Evolutionary conservation across 2,113 vertebrate species (phyloP).

Genomic region (Sinocyclocheilus grahami): DNA sequence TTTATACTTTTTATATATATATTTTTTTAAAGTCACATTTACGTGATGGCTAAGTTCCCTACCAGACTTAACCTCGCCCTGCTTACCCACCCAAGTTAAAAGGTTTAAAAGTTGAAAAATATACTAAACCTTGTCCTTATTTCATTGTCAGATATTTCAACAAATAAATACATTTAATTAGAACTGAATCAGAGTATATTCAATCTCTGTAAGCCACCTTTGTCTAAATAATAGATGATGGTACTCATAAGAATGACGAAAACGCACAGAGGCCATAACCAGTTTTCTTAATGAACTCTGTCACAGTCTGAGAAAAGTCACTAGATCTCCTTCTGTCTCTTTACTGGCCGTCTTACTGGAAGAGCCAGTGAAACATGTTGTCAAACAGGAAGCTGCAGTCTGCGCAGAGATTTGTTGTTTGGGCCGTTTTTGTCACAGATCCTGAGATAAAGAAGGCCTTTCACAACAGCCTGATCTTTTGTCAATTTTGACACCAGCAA

Average conservation of each 20-base stretch:
- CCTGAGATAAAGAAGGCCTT: conserved; percentile 35
- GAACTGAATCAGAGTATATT: neutral
- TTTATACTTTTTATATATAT: neutral
- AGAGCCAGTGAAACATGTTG: conserved; percentile 74
- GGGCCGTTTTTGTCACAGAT: conserved; percentile 48
- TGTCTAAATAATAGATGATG: neutral
- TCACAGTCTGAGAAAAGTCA: conserved; percentile 42
- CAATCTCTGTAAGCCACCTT: neutral
- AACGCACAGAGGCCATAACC: conserved; percentile 31
- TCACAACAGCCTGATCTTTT: conserved; percentile 22
- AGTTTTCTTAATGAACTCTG: conserved; percentile 49
- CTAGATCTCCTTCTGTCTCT: conserved; percentile 4
- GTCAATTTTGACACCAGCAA: conserved; percentile 31
- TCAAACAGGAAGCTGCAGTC: conserved; percentile 44
- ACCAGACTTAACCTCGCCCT: neutral
- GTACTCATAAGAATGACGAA: neutral
- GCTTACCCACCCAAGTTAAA: neutral
- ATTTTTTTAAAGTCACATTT: neutral
- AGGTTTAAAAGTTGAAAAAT: neutral
- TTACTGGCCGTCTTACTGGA: conserved; percentile 66
- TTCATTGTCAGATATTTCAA: neutral
- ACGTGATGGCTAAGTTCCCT: neutral
- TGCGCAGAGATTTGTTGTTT: conserved; percentile 75
- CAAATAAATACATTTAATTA: neutral
- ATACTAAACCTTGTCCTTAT: neutral